Percentiles rank a stretch among this genome's conserved stretches.
These are phyloP conservation scores for Xanthorhoe designata DNA, from an alignment of 2,888 invertebrate species.

Conservation along the genomic window DNA sequence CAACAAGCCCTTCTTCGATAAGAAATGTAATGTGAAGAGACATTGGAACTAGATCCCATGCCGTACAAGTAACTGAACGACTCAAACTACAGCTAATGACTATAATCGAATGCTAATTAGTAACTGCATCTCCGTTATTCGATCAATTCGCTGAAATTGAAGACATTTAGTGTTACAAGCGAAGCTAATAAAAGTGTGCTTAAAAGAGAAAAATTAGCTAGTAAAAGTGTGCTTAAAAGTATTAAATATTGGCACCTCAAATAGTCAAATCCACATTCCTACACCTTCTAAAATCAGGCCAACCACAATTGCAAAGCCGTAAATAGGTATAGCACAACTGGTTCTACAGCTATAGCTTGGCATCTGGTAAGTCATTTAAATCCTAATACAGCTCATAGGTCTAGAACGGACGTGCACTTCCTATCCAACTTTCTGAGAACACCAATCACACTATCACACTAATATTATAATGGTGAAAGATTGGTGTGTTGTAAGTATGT, in stretches of 20 bases:
- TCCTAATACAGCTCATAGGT: slow-evolving; percentile 42
- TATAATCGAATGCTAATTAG: slow-evolving; percentile 23
- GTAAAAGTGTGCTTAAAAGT: no score
- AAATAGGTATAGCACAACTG: slow-evolving; percentile 28
- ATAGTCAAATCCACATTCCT: neutral
- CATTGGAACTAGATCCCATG: neutral
- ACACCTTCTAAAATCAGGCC: slow-evolving; percentile 25
- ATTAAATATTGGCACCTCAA: no score
- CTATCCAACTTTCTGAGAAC: slow-evolving; percentile 37
- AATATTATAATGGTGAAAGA: no score
- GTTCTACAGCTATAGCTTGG: slow-evolving; percentile 20
- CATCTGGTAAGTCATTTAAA: slow-evolving; percentile 40
- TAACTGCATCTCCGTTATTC: slow-evolving; percentile 26
- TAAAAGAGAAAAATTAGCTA: no score
- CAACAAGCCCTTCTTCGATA: neutral
- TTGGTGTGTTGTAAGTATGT: no score
- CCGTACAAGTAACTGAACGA: neutral
- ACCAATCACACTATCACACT: neutral
- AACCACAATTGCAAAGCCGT: slow-evolving; percentile 3
- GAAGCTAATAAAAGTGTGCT: no score
- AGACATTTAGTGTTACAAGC: no score
- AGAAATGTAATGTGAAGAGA: neutral
- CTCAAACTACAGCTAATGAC: slow-evolving; percentile 27
- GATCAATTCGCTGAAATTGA: neutral
- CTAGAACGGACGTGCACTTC: slow-evolving; percentile 48